phyloP scores from a whole-genome alignment of 2,888 invertebrate species.

The Lasioglossum calceatum region DNA sequence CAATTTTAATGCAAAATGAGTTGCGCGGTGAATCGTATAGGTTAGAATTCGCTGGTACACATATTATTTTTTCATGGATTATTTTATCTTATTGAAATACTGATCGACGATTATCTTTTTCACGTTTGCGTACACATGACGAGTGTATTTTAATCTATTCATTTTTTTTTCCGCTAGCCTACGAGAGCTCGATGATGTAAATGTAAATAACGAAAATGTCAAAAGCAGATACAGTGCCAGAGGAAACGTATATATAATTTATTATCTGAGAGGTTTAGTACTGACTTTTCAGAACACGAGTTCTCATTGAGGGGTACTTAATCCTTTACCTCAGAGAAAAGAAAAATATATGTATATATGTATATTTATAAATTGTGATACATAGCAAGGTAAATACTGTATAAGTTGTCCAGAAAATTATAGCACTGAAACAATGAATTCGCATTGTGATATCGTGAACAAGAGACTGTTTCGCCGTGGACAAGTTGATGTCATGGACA shows the following conservation, averaged over 20 bases:
- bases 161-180: background rate
- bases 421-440: constrained; percentile 37
- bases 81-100: constrained; percentile 13
- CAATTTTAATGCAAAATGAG: background rate
- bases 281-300: constrained; percentile 2
- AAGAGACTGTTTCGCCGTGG: constrained; percentile 61
- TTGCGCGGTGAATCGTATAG: constrained; percentile 11
- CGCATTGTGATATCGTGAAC: background rate
- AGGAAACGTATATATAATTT: background rate
- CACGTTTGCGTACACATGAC: background rate
- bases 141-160: background rate
- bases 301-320: constrained; percentile 2
- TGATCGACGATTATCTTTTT: background rate
- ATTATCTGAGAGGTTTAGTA: background rate
- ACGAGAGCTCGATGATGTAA: background rate
- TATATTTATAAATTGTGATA: constrained; percentile 18
- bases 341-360: no score
- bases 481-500: constrained; percentile 76
- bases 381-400: background rate
- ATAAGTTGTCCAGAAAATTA: background rate
- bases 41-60: constrained; percentile 32
- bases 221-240: background rate
- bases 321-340: constrained; percentile 3
- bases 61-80: constrained; percentile 33
- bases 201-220: constrained; percentile 19